Evolutionary conservation across 2,113 vertebrate species (phyloP), one percentile per base, ranked within the genome.

Genomic region (Chaenocephalus aceratus): DNA sequence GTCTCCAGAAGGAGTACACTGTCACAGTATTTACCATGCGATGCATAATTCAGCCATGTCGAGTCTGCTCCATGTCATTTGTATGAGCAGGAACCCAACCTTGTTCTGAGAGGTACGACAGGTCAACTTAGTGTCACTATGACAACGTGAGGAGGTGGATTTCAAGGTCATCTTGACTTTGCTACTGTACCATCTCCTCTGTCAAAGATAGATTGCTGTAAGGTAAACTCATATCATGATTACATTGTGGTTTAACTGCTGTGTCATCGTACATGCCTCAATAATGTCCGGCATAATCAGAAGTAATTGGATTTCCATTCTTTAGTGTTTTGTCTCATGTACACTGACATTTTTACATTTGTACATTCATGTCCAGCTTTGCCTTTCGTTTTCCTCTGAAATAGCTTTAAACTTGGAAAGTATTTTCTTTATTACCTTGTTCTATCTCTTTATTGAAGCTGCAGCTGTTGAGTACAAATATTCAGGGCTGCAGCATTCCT

Each of bases 1-100:
- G 6, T 79, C 78, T 83, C 53, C 66, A 49, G 53, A 46, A 57
- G 53, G 34, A 69, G 52, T 54, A 52, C 64, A 12, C 30, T 30
- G 30, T 30, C 30, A 90, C 64, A 78, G 74, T 88, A 70, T 94
- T 91, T 91, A 92, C 61, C 60, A 52, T 56, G 75, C 73, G 13
- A 77, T 94, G 85, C 82, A 94, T 94, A 83, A 91, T 93, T 90
- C 84, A 93, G 13, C 12, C 36, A 87, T 64, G 75, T 89, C 80
- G 89, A 65, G 71, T 87, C 81, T 71, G 77, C 66, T 46, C 79
- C 81, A 83, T 93, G 80, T 80, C 70, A 82, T 61, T 84, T 89
- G 92, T 30, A 92, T 84, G 63, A 82, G 57, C 10, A 36, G 72
- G 41, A 92, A 77, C 60, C 76, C 59, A 63, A 74, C 77, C 52